Evolutionary conservation across 2,797 vertebrate genomes (phyloP), one percentile per base, ranked within the genome.

Genomic region (Knipowitschia caucasica): DNA sequence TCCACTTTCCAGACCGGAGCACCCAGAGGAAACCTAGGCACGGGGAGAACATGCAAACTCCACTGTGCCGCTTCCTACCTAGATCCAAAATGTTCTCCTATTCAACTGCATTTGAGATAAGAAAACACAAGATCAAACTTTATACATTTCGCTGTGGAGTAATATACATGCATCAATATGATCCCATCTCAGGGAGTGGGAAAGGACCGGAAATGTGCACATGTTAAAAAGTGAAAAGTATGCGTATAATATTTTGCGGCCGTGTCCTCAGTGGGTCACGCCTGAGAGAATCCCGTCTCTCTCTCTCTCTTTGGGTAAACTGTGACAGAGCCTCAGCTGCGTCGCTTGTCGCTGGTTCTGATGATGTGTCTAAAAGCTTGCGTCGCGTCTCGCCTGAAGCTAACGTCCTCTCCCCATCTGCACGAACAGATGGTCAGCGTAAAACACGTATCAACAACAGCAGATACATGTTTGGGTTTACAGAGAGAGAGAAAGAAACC

Each of bases 331-430:
- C 47, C 61, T 64, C 67, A 71, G 64, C 64, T 76, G 73, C 52
- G 51, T 54, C 33, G 36, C 56, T 27, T 68, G 69, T 79, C 67
- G 69, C 49, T 71, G 56, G 64, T 57, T 49, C 33, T 62, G 56
- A 75, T 38, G 52, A 64, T 50, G 67, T 50, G 53, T 69, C 62
- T 43, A 24, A 62, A 56, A 18, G 11, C 7, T 62, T 59, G 50
- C 42, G 9, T 10, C 14, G n/a, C n/a, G 12, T 53, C 9, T 4
- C 6, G 23, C 64, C 75, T 17, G 2, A 38, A 61, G 69, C 57
- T 50, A 49, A 7, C 15, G 17, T 17, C 54, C 53, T 40, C 53
- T 45, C 31, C 33, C 46, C 23, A 33, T 66, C 54, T 64, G 50
- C 9, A 21, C 62, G 25, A 73, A 57, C 49, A 71, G 42, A 69